Base-by-base conservation (phyloP, 2,797 vertebrate species). In the Mallotus villosus region DNA sequence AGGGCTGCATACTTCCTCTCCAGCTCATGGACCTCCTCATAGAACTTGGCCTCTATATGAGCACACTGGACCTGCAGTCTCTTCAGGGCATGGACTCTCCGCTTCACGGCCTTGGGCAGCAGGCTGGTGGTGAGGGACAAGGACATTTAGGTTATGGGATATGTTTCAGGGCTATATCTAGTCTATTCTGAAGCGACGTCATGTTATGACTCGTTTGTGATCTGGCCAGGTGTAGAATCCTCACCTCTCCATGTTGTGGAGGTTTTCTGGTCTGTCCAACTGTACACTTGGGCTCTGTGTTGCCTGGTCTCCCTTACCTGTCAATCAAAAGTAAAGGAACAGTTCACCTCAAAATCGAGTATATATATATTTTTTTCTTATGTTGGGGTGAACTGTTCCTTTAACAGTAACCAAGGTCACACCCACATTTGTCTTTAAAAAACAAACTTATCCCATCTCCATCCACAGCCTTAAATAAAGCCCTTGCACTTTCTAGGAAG, bases 21-120 rank as follows among this genome's bases (percentile, higher is more conserved):
- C 72, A 99, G 83, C 80, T 97, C 97, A 2, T 99, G 97, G 53
- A 99, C 96, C 84, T 99, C 98, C 77, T 99, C 96, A 27, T 99
- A 99, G 92, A 99, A 99, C 85, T 96, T 97, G 62, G 97, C 96
- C 84, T 99, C 97, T 86, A 97, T 97, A 86, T 97, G 94, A 21
- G 95, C 95, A 76, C 96, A 98, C 71, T 95, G 95, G 83, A 96
- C 95, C 88, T 99, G 98, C 37, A 99, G 95, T 81, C 95, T 95
- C 83, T 99, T 99, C 91, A 99, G 81, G 19, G 97, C 97, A 71
- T 97, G 94, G 59, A 99, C 95, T 93, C 97, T 92, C 87, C 97
- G 94, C 85, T 95, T 98, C 71, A 99, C 96, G 2, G 91, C 94
- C 92, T 95, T 98, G 53, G 98, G 97, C 79, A 99, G 96, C 86